These are phyloP conservation scores for Cynopterus brachyotis DNA, from an alignment of 2,113 vertebrate species.

Conservation along the genomic window DNA sequence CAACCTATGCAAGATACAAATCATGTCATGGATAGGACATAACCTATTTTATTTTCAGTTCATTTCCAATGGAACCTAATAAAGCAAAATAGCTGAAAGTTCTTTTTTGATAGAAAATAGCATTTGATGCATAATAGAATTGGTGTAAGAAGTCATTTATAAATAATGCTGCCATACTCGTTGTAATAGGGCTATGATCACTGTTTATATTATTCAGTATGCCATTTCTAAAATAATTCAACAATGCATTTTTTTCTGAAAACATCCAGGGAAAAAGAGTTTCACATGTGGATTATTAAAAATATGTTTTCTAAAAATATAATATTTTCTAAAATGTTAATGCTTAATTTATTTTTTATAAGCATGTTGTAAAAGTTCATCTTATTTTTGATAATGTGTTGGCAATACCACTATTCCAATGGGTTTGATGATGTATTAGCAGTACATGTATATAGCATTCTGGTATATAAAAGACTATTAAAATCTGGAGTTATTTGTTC, in stretches of 20 bases:
- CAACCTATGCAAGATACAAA: background rate
- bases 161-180: background rate
- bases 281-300: background rate
- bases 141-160: background rate
- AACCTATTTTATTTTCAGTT: slow-evolving; percentile 11
- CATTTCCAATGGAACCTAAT: background rate
- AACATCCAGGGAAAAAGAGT: background rate
- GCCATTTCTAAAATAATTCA: background rate
- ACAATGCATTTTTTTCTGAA: background rate
- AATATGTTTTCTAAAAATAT: background rate
- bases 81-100: background rate
- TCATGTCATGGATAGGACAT: background rate
- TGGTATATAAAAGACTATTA: background rate
- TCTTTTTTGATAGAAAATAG: background rate
- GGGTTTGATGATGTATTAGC: background rate
- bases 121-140: background rate
- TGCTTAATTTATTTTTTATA: background rate
- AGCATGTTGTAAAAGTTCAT: background rate
- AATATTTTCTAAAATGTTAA: background rate
- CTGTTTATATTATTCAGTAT: background rate
- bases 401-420: background rate
- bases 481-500: background rate
- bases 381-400: background rate
- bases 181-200: background rate
- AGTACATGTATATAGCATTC: background rate